Evolutionary conservation across 2,888 invertebrate species (phyloP).

Genomic region (Diloba caeruleocephala): DNA sequence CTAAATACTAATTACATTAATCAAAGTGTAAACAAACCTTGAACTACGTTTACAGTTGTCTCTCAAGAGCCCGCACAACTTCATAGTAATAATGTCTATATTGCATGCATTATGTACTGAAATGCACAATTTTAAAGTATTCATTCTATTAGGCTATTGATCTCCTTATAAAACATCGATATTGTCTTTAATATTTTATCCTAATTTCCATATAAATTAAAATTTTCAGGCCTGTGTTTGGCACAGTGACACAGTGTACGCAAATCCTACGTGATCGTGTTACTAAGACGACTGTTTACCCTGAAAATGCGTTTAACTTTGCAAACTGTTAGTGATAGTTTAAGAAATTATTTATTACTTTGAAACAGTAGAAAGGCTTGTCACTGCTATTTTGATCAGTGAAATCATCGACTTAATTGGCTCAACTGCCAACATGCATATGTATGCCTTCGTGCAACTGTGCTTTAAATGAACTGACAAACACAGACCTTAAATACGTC

Average conservation of each 20-base stretch:
- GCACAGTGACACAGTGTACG: slow-evolving; percentile 1
- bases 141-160: slow-evolving; percentile 22
- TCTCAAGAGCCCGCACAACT: slow-evolving; percentile 11
- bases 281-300: slow-evolving; percentile 1
- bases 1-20: neutral
- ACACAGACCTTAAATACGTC: slow-evolving; percentile 35
- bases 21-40: neutral
- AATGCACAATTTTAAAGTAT: slow-evolving; percentile 25
- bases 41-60: neutral
- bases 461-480: slow-evolving; percentile 25
- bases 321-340: slow-evolving; percentile 9
- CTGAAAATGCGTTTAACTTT: slow-evolving; percentile 1
- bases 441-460: slow-evolving; percentile 19
- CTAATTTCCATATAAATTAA: slow-evolving; percentile 22
- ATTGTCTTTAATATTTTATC: slow-evolving; percentile 48
- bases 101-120: slow-evolving; percentile 24
- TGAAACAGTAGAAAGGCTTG: slow-evolving; percentile 38
- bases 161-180: slow-evolving; percentile 34
- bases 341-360: slow-evolving; percentile 28
- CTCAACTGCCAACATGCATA: slow-evolving; percentile 31
- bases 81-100: slow-evolving; percentile 1
- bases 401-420: slow-evolving; percentile 42
- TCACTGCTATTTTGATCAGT: slow-evolving; percentile 39
- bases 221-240: slow-evolving; percentile 19
- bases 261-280: neutral